Evolutionary conservation across 2,113 vertebrate species (phyloP).

Genomic region (Pituophis catenifer): DNA sequence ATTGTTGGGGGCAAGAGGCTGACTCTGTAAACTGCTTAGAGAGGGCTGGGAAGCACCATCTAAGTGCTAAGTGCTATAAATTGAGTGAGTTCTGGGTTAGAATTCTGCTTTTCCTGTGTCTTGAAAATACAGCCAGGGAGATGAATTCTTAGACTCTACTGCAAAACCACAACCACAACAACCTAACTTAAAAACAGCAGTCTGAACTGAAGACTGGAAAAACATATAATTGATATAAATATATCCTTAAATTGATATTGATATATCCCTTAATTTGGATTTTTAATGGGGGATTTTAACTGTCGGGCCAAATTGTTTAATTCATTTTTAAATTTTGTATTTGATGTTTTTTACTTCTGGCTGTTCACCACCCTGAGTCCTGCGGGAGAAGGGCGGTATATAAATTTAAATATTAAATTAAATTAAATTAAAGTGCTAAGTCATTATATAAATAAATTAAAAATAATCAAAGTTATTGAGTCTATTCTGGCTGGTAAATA

Average conservation of each 20-base stretch:
- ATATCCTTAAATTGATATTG: too few species aligned
- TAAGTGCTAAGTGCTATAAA: neutral
- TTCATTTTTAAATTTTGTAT: too few species aligned
- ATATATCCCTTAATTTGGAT: too few species aligned
- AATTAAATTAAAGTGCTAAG: neutral
- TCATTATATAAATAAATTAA: neutral
- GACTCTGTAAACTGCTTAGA: too few species aligned
- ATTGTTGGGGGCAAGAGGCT: too few species aligned
- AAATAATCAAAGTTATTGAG: neutral
- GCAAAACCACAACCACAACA: neutral
- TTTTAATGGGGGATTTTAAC: too few species aligned
- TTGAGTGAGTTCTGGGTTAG: neutral
- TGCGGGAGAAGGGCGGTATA: too few species aligned
- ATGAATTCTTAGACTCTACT: neutral
- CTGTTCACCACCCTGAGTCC: too few species aligned
- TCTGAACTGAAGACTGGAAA: neutral
- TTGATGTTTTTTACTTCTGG: too few species aligned
- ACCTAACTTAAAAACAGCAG: neutral
- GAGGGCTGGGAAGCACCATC: too few species aligned
- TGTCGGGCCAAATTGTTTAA: too few species aligned
- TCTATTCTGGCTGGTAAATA: neutral
- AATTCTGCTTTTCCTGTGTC: neutral
- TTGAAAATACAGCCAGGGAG: neutral
- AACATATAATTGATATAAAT: neutral
- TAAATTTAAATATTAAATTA: too few species aligned